A percentile compares a stretch with the other conserved stretches of the same genome.
These are phyloP conservation scores for Corbicula japonica DNA, from an alignment of 2,888 invertebrate species.

Conservation along the genomic window DNA sequence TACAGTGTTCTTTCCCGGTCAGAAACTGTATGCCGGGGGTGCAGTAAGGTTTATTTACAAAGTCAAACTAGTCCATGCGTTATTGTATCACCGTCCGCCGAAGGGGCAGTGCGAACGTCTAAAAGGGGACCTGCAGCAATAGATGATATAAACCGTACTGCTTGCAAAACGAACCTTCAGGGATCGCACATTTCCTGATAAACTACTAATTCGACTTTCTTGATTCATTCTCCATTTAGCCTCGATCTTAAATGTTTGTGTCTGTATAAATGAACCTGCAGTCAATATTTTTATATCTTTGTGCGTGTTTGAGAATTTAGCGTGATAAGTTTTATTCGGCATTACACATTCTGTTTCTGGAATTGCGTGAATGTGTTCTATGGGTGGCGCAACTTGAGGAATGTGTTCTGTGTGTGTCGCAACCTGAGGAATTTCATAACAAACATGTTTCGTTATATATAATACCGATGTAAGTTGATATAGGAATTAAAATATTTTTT, in stretches of 20 bases:
- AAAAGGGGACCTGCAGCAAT: conserved; percentile 46
- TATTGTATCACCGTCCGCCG: conserved; percentile 19
- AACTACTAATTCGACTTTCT: conserved; percentile 45
- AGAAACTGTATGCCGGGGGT: conserved; percentile 41
- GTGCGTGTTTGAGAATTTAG: no score
- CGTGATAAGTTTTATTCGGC: no score
- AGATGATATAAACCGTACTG: conserved; percentile 54
- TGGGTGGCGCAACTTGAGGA: no score
- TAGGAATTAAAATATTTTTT: no score
- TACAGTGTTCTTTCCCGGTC: conserved; percentile 41
- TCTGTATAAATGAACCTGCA: conserved; percentile 3
- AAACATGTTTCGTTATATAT: no score
- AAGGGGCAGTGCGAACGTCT: conserved; percentile 28
- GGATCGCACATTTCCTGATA: conserved; percentile 62
- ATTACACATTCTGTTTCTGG: no score
- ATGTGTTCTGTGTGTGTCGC: no score
- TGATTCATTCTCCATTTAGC: conserved; percentile 54
- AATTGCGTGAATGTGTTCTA: no score
- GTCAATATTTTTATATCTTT: conserved; percentile 1
- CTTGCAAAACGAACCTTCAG: conserved; percentile 62
- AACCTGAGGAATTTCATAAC: no score
- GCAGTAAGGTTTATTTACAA: conserved; percentile 19
- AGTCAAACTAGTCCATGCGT: conserved; percentile 16
- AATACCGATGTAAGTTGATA: no score
- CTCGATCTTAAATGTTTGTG: conserved; percentile 45